phyloP scores from a whole-genome alignment of 1,140 invertebrate species.

The Lucilia sericata region DNA sequence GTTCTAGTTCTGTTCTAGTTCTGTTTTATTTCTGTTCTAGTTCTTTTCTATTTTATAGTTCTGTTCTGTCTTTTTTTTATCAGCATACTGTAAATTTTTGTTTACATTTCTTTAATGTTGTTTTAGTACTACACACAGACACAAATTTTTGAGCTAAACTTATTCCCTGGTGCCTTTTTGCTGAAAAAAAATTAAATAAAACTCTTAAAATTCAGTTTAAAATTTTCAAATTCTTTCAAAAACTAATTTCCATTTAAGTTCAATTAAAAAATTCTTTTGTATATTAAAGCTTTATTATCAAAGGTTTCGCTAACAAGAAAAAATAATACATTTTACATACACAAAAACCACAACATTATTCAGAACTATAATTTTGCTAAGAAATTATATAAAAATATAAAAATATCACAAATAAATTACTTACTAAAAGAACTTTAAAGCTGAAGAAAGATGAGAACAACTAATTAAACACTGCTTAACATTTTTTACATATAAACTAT shows the following conservation, averaged over 20 bases:
- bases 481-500: slow-evolving; percentile 19
- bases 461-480: slow-evolving; percentile 13
- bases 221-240: slow-evolving; percentile 19
- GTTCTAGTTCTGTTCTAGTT: too few relatives aligned
- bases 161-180: slow-evolving; percentile 33
- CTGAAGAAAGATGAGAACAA: background rate
- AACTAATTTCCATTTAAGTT: background rate
- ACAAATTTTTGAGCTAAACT: background rate
- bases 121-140: background rate
- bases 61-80: background rate
- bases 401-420: background rate
- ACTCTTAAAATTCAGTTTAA: background rate
- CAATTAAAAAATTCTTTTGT: background rate
- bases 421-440: background rate
- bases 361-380: slow-evolving; percentile 37
- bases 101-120: background rate
- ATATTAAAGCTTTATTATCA: slow-evolving; percentile 42
- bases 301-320: slow-evolving; percentile 42
- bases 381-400: slow-evolving; percentile 9
- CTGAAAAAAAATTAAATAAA: background rate
- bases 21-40: too few relatives aligned
- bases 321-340: background rate
- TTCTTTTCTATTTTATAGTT: too few relatives aligned
- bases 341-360: background rate
- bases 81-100: background rate